phyloP scores from a whole-genome alignment of 2,797 vertebrate species.

The Crossoptilon crossoptilon region DNA sequence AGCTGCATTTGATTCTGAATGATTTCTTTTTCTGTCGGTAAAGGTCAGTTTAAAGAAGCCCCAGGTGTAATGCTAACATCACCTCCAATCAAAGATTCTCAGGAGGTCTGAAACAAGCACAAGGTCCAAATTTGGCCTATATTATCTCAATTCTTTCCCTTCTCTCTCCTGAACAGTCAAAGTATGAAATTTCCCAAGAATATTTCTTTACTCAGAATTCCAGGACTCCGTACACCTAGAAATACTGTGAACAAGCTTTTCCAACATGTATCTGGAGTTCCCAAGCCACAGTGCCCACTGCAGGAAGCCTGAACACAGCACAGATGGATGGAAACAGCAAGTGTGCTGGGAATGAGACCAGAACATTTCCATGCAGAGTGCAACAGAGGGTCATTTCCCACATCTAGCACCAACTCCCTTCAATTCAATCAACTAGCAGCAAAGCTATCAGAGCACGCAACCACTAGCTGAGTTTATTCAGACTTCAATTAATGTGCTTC shows the following conservation, averaged over 20 bases:
- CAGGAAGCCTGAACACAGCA: background rate
- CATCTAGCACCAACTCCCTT: background rate
- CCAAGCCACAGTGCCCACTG: background rate
- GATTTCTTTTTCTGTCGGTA: constrained; percentile 48
- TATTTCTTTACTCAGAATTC: constrained; percentile 11
- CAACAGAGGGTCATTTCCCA: background rate
- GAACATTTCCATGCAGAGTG: background rate
- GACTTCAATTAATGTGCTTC: background rate
- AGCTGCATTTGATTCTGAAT: constrained; percentile 57
- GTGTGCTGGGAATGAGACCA: background rate
- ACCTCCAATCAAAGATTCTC: constrained; percentile 38
- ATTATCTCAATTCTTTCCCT: constrained; percentile 26
- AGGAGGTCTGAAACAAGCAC: constrained; percentile 42
- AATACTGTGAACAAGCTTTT: background rate
- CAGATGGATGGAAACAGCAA: background rate
- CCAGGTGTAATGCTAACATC: constrained; percentile 25
- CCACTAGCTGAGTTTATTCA: background rate
- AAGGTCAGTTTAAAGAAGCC: constrained; percentile 70
- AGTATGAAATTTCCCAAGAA: constrained; percentile 15
- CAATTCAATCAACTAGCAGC: background rate
- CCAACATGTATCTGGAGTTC: background rate
- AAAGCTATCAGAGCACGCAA: background rate
- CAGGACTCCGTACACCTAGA: constrained; percentile 11
- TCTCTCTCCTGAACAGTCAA: background rate
- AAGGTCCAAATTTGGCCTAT: constrained; percentile 30